These are phyloP conservation scores for Campoplex capitator DNA, from an alignment of 2,888 invertebrate species.

Conservation along the genomic window DNA sequence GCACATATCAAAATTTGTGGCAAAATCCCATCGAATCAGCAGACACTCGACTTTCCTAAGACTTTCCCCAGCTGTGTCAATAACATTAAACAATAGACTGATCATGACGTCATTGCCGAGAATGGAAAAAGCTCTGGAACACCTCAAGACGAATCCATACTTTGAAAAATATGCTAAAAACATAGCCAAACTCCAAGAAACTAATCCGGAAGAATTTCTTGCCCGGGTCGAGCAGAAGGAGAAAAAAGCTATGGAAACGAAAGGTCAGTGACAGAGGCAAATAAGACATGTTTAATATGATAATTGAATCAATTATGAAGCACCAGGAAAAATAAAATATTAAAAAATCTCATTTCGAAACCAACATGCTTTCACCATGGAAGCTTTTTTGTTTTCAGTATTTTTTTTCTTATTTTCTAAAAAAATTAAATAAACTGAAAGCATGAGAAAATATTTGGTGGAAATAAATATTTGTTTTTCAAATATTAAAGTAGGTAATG, in stretches of 20 bases:
- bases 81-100: conserved; percentile 55
- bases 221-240: conserved; percentile 87
- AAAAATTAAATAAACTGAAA: neutral
- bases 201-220: conserved; percentile 91
- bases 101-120: conserved; percentile 84
- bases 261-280: conserved; percentile 74
- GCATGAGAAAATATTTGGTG: neutral
- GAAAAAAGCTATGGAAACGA: conserved; percentile 74
- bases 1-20: conserved; percentile 48
- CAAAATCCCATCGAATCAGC: conserved; percentile 38
- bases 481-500: too few species aligned
- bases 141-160: conserved; percentile 89
- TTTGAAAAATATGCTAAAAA: conserved; percentile 93
- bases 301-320: neutral
- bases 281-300: neutral
- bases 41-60: conserved; percentile 10
- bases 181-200: conserved; percentile 90
- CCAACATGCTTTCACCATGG: neutral
- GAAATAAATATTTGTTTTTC: too few species aligned
- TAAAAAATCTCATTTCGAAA: neutral
- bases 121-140: conserved; percentile 85
- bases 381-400: neutral
- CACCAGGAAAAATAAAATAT: neutral
- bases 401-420: neutral
- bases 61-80: conserved; percentile 13